Percentiles rank a stretch among this genome's conserved stretches.
phyloP scores from a whole-genome alignment of 1,140 invertebrate genomes.

The Drosophila ogumai region DNA sequence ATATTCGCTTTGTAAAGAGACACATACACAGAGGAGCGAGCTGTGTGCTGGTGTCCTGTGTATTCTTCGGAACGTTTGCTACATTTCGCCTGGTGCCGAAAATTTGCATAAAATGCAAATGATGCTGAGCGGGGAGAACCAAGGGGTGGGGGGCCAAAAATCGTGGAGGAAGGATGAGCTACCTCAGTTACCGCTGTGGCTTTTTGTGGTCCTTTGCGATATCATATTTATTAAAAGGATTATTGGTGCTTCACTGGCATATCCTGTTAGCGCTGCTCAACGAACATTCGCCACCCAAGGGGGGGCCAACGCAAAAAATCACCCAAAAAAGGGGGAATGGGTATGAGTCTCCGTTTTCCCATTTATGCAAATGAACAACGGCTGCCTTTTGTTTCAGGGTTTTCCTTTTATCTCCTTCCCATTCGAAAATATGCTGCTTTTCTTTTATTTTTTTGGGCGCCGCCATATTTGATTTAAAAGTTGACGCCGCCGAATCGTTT shows the following conservation, averaged over 20 bases:
- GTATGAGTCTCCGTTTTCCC: slow-evolving; percentile 10
- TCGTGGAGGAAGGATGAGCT: slow-evolving; percentile 35
- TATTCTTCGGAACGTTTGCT: slow-evolving; percentile 76
- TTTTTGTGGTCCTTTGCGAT: slow-evolving; percentile 83
- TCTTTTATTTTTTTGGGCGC: slow-evolving; percentile 40
- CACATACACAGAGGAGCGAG: slow-evolving; percentile 1
- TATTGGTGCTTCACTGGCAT: slow-evolving; percentile 84
- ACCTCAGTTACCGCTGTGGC: slow-evolving; percentile 66
- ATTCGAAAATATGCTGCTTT: slow-evolving; percentile 63
- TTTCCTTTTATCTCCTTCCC: slow-evolving; percentile 1
- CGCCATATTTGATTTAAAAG: slow-evolving; percentile 83
- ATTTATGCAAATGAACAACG: slow-evolving; percentile 74
- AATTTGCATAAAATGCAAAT: slow-evolving; percentile 85
- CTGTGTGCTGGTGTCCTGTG: slow-evolving; percentile 49
- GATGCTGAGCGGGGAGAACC: slow-evolving; percentile 53
- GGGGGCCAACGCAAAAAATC: neutral
- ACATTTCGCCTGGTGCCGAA: slow-evolving; percentile 69
- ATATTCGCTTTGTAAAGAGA: slow-evolving; percentile 75
- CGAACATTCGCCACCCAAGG: slow-evolving; percentile 11
- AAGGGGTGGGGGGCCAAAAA: neutral
- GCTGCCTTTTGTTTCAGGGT: slow-evolving; percentile 70
- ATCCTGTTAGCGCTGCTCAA: slow-evolving; percentile 79
- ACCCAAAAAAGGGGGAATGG: neutral
- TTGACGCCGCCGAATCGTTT: slow-evolving; percentile 73
- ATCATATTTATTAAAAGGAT: slow-evolving; percentile 85